Conservation (phyloP, 1,140 invertebrate genomes). For the Pachyrhynchus sulphureomaculatus region DNA sequence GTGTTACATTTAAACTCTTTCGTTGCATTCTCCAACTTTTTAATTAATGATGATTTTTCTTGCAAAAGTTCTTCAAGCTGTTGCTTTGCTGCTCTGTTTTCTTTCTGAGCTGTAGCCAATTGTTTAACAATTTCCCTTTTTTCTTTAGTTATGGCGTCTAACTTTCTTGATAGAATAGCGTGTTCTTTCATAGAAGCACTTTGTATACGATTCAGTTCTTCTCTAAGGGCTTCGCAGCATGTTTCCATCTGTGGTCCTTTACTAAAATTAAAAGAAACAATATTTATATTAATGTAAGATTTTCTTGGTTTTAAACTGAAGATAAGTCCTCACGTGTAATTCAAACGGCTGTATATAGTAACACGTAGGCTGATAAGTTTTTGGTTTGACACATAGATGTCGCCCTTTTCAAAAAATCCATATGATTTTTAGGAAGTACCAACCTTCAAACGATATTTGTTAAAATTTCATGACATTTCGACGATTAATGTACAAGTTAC, state of each 20-base stretch:
- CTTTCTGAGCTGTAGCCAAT: conserved; percentile 32
- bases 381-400: no score
- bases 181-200: conserved; percentile 40
- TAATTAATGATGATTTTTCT: conserved; percentile 34
- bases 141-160: conserved; percentile 35
- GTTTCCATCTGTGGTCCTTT: conserved; percentile 9
- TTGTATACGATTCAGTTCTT: conserved; percentile 33
- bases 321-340: no score
- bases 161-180: conserved; percentile 31
- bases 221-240: conserved; percentile 11
- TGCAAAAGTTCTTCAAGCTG: conserved; percentile 40
- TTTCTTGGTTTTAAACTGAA: no score
- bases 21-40: conserved; percentile 37
- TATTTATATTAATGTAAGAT: neutral
- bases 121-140: conserved; percentile 38
- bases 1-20: conserved; percentile 40
- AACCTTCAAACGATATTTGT: no score
- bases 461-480: no score
- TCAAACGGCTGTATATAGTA: no score
- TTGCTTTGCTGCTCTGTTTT: conserved; percentile 38
- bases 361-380: no score
- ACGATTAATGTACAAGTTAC: no score
- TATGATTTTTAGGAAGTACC: no score
- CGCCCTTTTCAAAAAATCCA: no score
- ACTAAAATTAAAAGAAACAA: conserved; percentile 1